Evolutionary conservation across 2,113 vertebrate species (phyloP), one percentile per base, ranked within the genome.

Genomic region (Aepyceros melampus): DNA sequence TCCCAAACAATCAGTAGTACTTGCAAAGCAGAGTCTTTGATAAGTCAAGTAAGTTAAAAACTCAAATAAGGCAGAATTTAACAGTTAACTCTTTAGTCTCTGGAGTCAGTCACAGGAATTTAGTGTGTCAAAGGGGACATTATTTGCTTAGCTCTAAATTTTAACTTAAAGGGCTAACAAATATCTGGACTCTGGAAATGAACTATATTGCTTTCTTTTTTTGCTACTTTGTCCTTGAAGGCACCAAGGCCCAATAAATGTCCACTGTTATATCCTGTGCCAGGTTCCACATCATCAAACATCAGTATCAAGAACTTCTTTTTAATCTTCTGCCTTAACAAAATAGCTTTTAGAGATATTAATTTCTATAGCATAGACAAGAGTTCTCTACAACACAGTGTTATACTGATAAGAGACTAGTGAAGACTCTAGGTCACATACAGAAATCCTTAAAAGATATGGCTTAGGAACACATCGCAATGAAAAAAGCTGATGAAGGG

Each of bases 221-320:
- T 92, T 87, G 15, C 49, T 90, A 81, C 29, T 85, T 96, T 92
- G 83, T 27, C 87, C 97, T 95, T 92, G 87, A 95, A 95, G 97
- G 31, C 31, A 91, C 2, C 12, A 93, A 97, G 79, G 47, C 21
- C 95, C 55, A 97, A 92, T 53, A 86, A 91, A 60, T 13, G 60
- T 60, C 31, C 33, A 71, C 15, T 90, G 29, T 91, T 29, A 74
- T 3, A 49, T 78, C 31, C 15, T 27, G 82, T 89, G 25, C 10
- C n/a, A 27, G 12, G 8, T 53, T 29, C 29, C 31, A 94, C 45
- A 31, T 47, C 45, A 97, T 89, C 88, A 95, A 82, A 89, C 5
- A 93, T 87, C 43, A 84, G 29, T 84, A 79, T 10, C 47, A 97
- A 43, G 40, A 87, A 87, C 5, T 58, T 91, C 6, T 94, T 94